These are phyloP conservation scores for Gobiocypris rarus DNA, from an alignment of 2,113 vertebrate species.

Conservation along the genomic window DNA sequence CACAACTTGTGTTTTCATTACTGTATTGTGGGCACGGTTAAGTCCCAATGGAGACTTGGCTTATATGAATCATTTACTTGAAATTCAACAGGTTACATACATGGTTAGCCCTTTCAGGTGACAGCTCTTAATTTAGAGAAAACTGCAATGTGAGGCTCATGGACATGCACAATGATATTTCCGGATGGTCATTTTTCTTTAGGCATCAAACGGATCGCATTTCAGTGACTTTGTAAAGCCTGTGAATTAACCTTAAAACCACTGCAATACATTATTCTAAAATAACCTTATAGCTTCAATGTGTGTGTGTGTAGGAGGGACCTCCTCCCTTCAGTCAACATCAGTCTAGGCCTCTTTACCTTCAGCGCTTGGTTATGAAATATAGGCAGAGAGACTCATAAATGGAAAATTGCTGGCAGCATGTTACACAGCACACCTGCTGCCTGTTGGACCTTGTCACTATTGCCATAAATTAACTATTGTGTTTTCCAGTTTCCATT, in stretches of 20 bases:
- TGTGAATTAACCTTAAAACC: background rate
- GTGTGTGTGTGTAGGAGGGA: background rate
- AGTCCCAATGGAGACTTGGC: background rate
- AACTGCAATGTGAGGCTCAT: background rate
- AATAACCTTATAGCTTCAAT: conserved; percentile 1
- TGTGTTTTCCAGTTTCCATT: background rate
- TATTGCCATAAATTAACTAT: conserved; percentile 18
- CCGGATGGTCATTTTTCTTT: background rate
- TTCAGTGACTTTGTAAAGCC: background rate
- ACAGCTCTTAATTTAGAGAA: background rate
- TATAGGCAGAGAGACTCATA: background rate
- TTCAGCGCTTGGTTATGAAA: background rate
- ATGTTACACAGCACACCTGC: conserved; percentile 31
- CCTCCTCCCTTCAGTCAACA: background rate
- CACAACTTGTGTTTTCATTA: conserved; percentile 17
- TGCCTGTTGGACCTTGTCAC: conserved; percentile 19
- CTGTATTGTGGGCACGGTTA: background rate
- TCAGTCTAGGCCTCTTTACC: background rate
- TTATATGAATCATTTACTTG: conserved; percentile 1
- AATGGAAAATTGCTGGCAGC: conserved; percentile 15
- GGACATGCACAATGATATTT: background rate
- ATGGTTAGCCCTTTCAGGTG: background rate
- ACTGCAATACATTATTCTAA: background rate
- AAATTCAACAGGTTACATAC: conserved; percentile 16
- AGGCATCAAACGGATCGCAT: background rate